phyloP scores from a whole-genome alignment of 2,797 vertebrate species.

The Ispidina lecontei region DNA sequence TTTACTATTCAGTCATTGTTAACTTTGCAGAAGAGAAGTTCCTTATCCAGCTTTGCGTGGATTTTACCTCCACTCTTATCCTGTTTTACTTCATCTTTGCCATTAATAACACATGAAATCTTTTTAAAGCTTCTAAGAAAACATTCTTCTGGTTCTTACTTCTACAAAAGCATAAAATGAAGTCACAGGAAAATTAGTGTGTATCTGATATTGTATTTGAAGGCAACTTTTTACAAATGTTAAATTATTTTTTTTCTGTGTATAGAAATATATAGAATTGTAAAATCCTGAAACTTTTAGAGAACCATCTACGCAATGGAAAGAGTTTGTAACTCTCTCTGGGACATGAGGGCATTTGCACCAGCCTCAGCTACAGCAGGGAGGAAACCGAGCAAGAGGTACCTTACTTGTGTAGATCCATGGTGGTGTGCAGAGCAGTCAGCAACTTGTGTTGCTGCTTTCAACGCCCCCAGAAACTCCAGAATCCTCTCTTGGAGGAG shows the following conservation, averaged over 20 bases:
- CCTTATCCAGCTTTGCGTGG: not conserved
- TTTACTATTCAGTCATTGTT: slow-evolving; percentile 72
- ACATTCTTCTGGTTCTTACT: not conserved
- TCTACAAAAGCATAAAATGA: not conserved
- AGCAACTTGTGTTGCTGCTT: not conserved
- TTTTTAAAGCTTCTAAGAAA: not conserved
- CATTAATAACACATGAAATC: not conserved
- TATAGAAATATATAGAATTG: not conserved
- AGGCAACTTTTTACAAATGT: not conserved
- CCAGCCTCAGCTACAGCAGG: not conserved
- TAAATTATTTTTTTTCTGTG: not conserved
- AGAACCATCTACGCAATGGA: not conserved
- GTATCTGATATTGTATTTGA: not conserved
- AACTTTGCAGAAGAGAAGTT: slow-evolving; percentile 16
- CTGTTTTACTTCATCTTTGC: not conserved
- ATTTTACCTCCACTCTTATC: not conserved
- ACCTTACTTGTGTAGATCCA: not conserved
- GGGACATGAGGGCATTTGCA: not conserved
- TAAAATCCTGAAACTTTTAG: not conserved
- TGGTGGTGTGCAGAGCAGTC: not conserved
- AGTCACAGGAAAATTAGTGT: not conserved
- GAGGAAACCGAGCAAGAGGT: not conserved
- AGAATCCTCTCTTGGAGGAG: not conserved
- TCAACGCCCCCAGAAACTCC: not conserved
- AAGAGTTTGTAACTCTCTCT: not conserved